A percentile compares a stretch with the other conserved stretches of the same genome.
Evolutionary conservation across 2,888 invertebrate species (phyloP).

Genomic region (Thera obeliscata): DNA sequence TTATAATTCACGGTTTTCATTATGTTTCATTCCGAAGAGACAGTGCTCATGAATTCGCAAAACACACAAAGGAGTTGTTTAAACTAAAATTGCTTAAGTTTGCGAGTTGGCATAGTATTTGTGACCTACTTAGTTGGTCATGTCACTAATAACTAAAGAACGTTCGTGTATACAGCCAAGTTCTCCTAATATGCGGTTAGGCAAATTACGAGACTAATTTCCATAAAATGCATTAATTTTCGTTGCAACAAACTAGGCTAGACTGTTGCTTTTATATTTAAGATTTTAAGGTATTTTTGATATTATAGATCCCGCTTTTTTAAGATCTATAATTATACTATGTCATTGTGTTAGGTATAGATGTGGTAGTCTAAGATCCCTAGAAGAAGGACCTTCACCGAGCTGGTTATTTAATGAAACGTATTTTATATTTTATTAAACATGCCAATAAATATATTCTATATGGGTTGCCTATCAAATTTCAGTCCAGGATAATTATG

Average conservation of each 20-base stretch:
- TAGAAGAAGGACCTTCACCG: too few species aligned
- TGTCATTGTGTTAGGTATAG: too few species aligned
- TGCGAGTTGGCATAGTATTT: conserved; percentile 14
- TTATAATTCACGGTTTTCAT: neutral
- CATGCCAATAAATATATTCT: too few species aligned
- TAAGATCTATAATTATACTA: too few species aligned
- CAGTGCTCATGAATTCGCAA: conserved; percentile 14
- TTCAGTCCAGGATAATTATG: too few species aligned
- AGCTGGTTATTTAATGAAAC: too few species aligned
- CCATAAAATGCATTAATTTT: conserved; percentile 12
- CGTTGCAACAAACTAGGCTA: neutral
- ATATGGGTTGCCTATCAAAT: too few species aligned
- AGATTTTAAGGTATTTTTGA: too few species aligned
- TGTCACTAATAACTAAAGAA: conserved; percentile 31
- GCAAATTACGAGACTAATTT: conserved; percentile 20
- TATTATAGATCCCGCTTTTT: too few species aligned
- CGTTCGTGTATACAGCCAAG: conserved; percentile 28
- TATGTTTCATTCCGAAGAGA: neutral
- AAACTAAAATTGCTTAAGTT: conserved; percentile 35
- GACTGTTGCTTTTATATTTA: neutral
- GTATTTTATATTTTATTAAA: too few species aligned
- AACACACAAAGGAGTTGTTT: conserved; percentile 31
- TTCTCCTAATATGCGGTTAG: conserved; percentile 18
- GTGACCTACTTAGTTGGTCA: conserved; percentile 31
- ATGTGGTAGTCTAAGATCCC: too few species aligned